These are phyloP conservation scores for Agonopterix subpropinquella DNA, from an alignment of 2,888 invertebrate genomes.

Conservation along the genomic window DNA sequence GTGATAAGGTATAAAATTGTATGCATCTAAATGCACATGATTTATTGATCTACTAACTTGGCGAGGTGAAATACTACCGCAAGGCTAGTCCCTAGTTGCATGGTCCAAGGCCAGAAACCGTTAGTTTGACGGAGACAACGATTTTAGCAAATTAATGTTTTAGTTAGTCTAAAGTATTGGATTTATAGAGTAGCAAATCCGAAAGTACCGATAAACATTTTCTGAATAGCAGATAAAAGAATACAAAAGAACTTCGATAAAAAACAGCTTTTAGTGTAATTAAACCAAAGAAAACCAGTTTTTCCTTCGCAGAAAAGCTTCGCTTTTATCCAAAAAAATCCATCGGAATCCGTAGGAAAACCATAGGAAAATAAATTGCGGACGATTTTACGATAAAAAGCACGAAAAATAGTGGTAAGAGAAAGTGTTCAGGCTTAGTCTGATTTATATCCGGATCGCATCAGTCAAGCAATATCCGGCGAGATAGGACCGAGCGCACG, in stretches of 20 bases:
- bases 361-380: slow-evolving; percentile 16
- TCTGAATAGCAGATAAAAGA: neutral
- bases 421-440: slow-evolving; percentile 29
- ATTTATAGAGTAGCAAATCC: too few species aligned
- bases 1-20: too few species aligned
- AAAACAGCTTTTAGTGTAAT: slow-evolving; percentile 3
- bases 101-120: too few species aligned
- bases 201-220: neutral
- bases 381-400: slow-evolving; percentile 29
- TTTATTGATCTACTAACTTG: too few species aligned
- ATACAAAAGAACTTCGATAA: slow-evolving; percentile 1
- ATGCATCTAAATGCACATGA: too few species aligned
- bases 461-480: slow-evolving; percentile 54
- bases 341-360: slow-evolving; percentile 12
- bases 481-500: slow-evolving; percentile 24
- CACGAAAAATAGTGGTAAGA: slow-evolving; percentile 31
- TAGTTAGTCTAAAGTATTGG: too few species aligned
- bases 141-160: too few species aligned
- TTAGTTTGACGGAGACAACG: too few species aligned
- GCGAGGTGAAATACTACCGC: too few species aligned
- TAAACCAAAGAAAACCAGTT: slow-evolving; percentile 2
- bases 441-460: slow-evolving; percentile 59
- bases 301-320: too few species aligned
- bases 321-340: slow-evolving; percentile 8
- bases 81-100: too few species aligned